Base-by-base conservation (phyloP, 2,797 vertebrate genomes). In the Threskiornis aethiopicus region DNA sequence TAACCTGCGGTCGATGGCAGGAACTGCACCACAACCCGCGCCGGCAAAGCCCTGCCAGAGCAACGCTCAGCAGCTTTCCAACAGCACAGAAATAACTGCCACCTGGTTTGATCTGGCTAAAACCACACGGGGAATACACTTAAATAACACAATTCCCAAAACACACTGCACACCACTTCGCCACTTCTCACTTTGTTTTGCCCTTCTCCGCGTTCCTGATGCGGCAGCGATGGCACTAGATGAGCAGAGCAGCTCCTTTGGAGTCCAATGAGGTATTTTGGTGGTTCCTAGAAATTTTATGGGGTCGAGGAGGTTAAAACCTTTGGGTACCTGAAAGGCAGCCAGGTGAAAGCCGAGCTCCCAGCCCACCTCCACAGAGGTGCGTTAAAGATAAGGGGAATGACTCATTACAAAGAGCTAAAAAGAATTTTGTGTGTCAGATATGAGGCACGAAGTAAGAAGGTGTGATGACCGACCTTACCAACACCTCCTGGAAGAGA, bases 171-270 rank as follows among this genome's bases (percentile, higher is more conserved):
- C 16, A 17, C 26, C 35, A 4, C 58, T 64, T 71, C 0, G 5
- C n/a, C 46, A 37, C 66, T 78, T 35, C 21, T n/a, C 65, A n/a
- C 19, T 33, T 59, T 0, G 0, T 28, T 66, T 20, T 2, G 2
- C 9, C 0, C 25, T 44, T 10, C 35, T 6, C 65, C 39, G 0
- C 8, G 0, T 4, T 24, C 52, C 37, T 16, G 33, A 1, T 4
- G 41, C 19, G 6, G 54, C 51, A 28, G 49, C 59, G 33, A 25
- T 2, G 25, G 15, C 26, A 4, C 26, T 1, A 25, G 57, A 29
- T 1, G 17, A 70, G 66, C 35, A 29, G n/a, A 52, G 58, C 64
- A 82, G 59, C 54, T 52, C 37, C 66, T 29, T 11, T 7, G 26
- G 66, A 76, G 72, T 7, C 33, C 58, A 13, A 4, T 1, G 5